Evolutionary conservation across 2,888 invertebrate genomes (phyloP).

Genomic region (Diogma glabrata): DNA sequence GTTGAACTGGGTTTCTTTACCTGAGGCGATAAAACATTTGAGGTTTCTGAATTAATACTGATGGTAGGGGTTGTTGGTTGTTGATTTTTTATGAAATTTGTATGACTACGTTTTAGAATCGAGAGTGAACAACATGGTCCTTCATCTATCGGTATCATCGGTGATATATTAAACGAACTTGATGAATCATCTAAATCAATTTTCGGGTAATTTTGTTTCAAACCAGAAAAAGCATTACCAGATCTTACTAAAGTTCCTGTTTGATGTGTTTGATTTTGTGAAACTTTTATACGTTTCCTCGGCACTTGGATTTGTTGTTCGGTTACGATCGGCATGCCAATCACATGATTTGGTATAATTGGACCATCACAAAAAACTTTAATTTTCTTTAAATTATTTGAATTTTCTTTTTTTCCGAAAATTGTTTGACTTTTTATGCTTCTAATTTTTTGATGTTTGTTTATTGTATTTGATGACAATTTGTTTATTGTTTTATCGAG

Average conservation of each 20-base stretch:
- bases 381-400: background rate
- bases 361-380: slow-evolving; percentile 9
- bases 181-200: background rate
- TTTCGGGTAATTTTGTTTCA: background rate
- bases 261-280: background rate
- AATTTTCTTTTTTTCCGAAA: slow-evolving; percentile 7
- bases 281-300: slow-evolving; percentile 7
- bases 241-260: background rate
- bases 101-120: background rate
- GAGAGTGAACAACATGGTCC: slow-evolving; percentile 3
- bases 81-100: background rate
- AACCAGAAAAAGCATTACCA: background rate
- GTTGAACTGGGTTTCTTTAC: background rate
- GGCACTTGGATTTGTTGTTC: slow-evolving; percentile 1
- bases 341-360: background rate
- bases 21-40: too few relatives aligned
- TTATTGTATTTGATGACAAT: background rate
- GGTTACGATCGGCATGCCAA: background rate
- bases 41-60: background rate
- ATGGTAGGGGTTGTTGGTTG: background rate
- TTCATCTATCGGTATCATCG: background rate
- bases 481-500: too few relatives aligned
- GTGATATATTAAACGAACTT: background rate
- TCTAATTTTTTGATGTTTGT: background rate
- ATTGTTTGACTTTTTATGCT: background rate